phyloP scores from a whole-genome alignment of 2,888 invertebrate genomes.

The Eupeodes latifasciatus region DNA sequence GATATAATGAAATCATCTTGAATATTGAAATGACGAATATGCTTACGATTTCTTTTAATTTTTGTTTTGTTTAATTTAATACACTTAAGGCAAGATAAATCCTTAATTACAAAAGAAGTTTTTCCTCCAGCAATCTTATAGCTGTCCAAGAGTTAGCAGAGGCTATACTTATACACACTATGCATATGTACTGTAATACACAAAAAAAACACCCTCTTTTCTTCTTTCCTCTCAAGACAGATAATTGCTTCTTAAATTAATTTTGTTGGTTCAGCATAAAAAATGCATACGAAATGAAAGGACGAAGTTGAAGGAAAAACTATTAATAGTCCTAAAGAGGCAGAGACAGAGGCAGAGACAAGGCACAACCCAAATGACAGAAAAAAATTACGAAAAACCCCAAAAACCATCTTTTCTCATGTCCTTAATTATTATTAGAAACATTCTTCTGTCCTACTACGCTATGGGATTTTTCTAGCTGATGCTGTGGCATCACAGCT shows the following conservation, averaged over 20 bases:
- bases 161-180: not conserved
- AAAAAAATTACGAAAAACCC: conserved; percentile 32
- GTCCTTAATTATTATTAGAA: conserved; percentile 72
- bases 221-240: conserved; percentile 35
- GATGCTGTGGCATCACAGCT: too few species aligned
- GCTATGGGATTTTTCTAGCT: not conserved
- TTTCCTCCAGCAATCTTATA: not conserved
- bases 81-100: conserved; percentile 45
- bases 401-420: conserved; percentile 35
- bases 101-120: conserved; percentile 61
- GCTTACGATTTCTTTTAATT: not conserved
- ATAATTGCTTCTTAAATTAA: conserved; percentile 75
- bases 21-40: conserved; percentile 2
- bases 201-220: not conserved
- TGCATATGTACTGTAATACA: not conserved
- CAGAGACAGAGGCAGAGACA: not conserved
- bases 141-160: conserved; percentile 19
- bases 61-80: not conserved
- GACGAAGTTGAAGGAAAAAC: conserved; percentile 26
- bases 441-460: conserved; percentile 39
- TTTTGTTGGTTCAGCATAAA: conserved; percentile 65
- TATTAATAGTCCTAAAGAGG: conserved; percentile 46
- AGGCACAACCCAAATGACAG: not conserved
- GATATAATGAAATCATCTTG: conserved; percentile 54
- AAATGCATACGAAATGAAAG: conserved; percentile 32